These are phyloP conservation scores for Erpobdella octoculata DNA, from an alignment of 2,888 invertebrate species.

Conservation along the genomic window DNA sequence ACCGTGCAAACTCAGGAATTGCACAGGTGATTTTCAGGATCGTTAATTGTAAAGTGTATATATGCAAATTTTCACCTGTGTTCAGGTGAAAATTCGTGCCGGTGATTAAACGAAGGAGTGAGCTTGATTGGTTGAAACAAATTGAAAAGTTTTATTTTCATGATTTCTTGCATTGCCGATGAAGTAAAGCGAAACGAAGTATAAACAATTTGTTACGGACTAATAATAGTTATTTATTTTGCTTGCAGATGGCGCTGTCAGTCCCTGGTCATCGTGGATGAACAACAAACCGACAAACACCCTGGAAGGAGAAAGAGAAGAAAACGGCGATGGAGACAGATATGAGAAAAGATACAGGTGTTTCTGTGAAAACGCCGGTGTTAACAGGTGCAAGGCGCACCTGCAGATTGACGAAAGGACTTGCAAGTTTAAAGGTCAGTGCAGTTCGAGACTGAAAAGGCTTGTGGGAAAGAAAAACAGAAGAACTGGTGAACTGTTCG, in stretches of 20 bases:
- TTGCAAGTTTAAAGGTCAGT: neutral
- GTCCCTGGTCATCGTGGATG: conserved; percentile 11
- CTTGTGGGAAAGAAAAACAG: neutral
- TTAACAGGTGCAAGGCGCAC: neutral
- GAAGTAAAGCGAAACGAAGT: no score
- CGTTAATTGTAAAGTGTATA: neutral
- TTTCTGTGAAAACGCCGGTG: neutral
- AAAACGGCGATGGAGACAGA: neutral
- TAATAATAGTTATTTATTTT: no score
- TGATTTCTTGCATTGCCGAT: no score
- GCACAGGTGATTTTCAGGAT: neutral
- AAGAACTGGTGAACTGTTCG: no score
- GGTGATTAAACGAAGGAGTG: no score
- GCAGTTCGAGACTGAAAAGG: conserved; percentile 7
- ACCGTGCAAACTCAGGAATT: neutral
- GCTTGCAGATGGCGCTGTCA: neutral
- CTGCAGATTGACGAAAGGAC: conserved; percentile 8
- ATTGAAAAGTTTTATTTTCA: no score
- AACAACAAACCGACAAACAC: neutral
- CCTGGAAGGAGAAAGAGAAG: neutral
- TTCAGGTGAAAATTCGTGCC: no score
- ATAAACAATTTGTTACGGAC: no score
- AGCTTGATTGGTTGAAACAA: no score
- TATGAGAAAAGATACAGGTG: conserved; percentile 15
- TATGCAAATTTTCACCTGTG: neutral